A percentile compares a stretch with the other conserved stretches of the same genome.
Evolutionary conservation across 2,113 vertebrate species (phyloP).

Genomic region (Myrmecophaga tridactyla): DNA sequence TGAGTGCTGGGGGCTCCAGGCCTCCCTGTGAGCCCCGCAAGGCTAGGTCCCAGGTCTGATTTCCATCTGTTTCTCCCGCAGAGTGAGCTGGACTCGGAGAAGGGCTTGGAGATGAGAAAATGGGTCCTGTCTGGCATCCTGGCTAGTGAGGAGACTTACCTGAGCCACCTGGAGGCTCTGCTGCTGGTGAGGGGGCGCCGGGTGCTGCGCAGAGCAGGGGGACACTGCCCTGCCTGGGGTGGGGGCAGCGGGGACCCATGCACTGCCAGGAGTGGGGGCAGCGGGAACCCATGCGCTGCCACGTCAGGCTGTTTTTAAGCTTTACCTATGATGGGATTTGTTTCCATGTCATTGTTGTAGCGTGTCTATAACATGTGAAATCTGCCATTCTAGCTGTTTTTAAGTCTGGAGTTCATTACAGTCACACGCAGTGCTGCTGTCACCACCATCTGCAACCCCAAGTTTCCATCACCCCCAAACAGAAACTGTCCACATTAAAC

Average conservation of each 20-base stretch:
- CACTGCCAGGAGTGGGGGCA: background rate
- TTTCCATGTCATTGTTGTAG: no score
- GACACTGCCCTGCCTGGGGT: background rate
- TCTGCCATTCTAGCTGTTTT: no score
- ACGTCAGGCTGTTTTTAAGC: background rate
- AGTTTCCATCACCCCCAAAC: no score
- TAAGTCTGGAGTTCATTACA: no score
- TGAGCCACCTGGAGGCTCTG: slow-evolving; percentile 96
- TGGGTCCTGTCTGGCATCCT: slow-evolving; percentile 98
- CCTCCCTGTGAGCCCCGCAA: no score
- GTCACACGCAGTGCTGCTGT: no score
- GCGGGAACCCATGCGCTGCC: background rate
- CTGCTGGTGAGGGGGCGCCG: slow-evolving; percentile 88
- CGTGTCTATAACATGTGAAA: no score
- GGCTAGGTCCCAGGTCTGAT: background rate
- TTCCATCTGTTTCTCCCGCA: slow-evolving; percentile 67
- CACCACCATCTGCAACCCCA: no score
- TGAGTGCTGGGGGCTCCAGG: no score
- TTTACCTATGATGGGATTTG: background rate
- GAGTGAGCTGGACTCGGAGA: slow-evolving; percentile 96
- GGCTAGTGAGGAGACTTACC: slow-evolving; percentile 96
- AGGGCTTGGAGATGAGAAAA: slow-evolving; percentile 98
- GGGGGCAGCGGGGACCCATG: background rate
- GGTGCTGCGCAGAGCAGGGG: background rate
- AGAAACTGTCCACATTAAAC: no score